These are phyloP conservation scores for Camponotus pennsylvanicus DNA, from an alignment of 1,140 invertebrate genomes.

Conservation along the genomic window DNA sequence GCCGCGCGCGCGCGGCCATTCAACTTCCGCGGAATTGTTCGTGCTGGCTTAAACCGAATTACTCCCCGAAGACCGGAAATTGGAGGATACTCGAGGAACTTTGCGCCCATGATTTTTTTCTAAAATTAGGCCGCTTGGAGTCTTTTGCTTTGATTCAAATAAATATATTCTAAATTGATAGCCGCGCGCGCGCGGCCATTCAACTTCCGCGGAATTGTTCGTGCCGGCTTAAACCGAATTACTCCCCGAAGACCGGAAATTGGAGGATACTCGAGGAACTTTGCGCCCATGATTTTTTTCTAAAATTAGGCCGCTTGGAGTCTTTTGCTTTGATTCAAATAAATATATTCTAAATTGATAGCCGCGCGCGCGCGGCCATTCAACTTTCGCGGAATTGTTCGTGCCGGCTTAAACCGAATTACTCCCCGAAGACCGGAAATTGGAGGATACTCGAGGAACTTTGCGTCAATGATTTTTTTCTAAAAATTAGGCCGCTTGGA, in stretches of 20 bases:
- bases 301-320: no score
- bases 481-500: no score
- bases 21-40: slow-evolving; percentile 63
- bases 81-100: slow-evolving; percentile 16
- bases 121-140: no score
- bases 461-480: not conserved
- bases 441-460: slow-evolving; percentile 16
- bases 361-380: slow-evolving; percentile 57
- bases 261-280: slow-evolving; percentile 16
- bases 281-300: not conserved
- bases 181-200: slow-evolving; percentile 57
- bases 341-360: not conserved
- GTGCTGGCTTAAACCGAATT: slow-evolving; percentile 38
- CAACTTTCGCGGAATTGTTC: slow-evolving; percentile 64
- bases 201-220: slow-evolving; percentile 63
- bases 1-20: slow-evolving; percentile 57
- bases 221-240: slow-evolving; percentile 39
- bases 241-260: slow-evolving; percentile 14
- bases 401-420: slow-evolving; percentile 39
- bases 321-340: not conserved
- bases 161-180: not conserved
- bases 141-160: not conserved
- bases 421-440: slow-evolving; percentile 15
- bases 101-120: not conserved
- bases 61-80: slow-evolving; percentile 14